Conservation (phyloP, 2,113 vertebrate species). For the Hiodon alosoides region DNA sequence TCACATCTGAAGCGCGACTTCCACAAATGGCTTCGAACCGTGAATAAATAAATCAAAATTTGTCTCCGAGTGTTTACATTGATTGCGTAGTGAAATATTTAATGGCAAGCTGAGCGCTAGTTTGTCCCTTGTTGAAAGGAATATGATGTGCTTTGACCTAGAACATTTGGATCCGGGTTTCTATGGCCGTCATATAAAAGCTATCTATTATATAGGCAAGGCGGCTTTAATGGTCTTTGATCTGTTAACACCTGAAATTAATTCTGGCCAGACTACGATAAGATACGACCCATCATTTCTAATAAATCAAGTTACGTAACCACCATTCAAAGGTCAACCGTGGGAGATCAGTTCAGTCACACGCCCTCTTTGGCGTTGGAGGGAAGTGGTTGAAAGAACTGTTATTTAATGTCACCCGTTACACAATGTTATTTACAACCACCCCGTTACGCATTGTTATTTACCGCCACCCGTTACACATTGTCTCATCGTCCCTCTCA, state of each 20-base stretch:
- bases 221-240: not conserved
- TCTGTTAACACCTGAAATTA: not conserved
- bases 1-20: too few relatives aligned
- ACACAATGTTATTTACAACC: too few relatives aligned
- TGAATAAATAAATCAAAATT: too few relatives aligned
- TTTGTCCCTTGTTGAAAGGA: not conserved
- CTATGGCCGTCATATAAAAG: not conserved
- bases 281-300: not conserved
- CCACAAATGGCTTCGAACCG: too few relatives aligned
- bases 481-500: too few relatives aligned
- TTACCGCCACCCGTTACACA: too few relatives aligned
- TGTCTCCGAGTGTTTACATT: not conserved
- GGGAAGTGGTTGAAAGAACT: too few relatives aligned
- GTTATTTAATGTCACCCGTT: too few relatives aligned
- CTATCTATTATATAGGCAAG: not conserved
- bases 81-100: conserved; percentile 20
- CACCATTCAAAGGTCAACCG: not conserved
- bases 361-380: too few relatives aligned
- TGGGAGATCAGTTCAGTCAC: too few relatives aligned
- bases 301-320: not conserved
- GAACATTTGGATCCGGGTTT: conserved; percentile 2
- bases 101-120: conserved; percentile 9
- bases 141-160: conserved; percentile 1
- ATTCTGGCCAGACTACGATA: not conserved
- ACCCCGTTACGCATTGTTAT: too few relatives aligned